Evolutionary conservation across 2,888 invertebrate species (phyloP), one percentile per base, ranked within the genome.

Genomic region (Norana najaformis): DNA sequence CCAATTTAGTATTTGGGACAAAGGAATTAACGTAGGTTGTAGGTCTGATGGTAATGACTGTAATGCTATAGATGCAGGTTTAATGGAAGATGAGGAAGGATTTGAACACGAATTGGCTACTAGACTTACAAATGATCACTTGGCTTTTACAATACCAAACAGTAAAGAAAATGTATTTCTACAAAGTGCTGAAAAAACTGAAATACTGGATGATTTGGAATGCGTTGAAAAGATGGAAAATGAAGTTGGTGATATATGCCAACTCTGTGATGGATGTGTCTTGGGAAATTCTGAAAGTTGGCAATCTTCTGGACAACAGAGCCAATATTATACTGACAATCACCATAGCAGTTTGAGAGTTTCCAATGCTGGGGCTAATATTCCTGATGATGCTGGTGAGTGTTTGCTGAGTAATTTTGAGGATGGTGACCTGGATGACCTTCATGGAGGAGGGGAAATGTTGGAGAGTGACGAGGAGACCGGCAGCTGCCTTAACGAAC

Each of bases 151-250:
- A 8, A 69, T 69, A 69, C 69, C 69, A 69, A n/a, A 69, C 69
- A 69, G 69, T 69, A 69, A n/a, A n/a, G 69, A 69, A 69, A 69
- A 69, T 69, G n/a, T 69, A n/a, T 69, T 69, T 69, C 69, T 69
- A 16, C 6, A 69, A 69, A n/a, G 3, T n/a, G 30, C 69, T 69
- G 69, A 69, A 69, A 30, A 69, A n/a, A n/a, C 11, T n/a, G 30
- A 69, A 69, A 69, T 30, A 69, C 69, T n/a, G 69, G 69, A 69
- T 69, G 69, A n/a, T n/a, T 69, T 69, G 11, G n/a, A 69, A 69
- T 69, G 69, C n/a, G 69, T n/a, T 69, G n/a, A 69, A 69, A 69
- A 69, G 69, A 69, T 69, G 69, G 69, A 69, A 69, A 69, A 69
- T 69, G n/a, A n/a, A 69, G 69, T 69, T 11, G n/a, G 11, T 30